Percentiles rank a stretch among this genome's conserved stretches.
These are phyloP conservation scores for Rhegmatorhina hoffmannsi DNA, from an alignment of 2,113 vertebrate species.

Conservation along the genomic window DNA sequence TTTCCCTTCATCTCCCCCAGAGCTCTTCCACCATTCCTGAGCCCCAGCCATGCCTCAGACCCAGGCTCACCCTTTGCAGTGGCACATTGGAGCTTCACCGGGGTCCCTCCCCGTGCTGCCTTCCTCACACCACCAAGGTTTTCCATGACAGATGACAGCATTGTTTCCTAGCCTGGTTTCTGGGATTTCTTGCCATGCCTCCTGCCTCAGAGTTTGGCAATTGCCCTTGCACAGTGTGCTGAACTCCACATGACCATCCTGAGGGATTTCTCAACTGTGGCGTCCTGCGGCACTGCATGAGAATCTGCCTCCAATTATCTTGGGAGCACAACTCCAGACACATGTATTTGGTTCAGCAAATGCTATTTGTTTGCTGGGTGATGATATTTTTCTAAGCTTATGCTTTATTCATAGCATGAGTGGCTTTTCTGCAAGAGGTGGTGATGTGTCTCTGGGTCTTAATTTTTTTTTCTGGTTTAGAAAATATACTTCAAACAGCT, in stretches of 20 bases:
- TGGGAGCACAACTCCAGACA: background rate
- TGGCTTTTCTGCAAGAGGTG: background rate
- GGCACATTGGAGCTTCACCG: background rate
- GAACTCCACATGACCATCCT: slow-evolving; percentile 14
- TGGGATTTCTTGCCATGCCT: background rate
- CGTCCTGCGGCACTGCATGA: rapidly evolving
- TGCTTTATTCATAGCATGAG: background rate
- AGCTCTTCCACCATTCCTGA: background rate
- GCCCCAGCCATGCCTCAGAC: background rate
- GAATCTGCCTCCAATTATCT: slow-evolving; percentile 24
- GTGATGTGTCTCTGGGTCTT: background rate
- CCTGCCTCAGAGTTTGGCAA: background rate
- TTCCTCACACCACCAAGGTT: rapidly evolving
- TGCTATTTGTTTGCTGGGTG: background rate
- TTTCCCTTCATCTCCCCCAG: rapidly evolving
- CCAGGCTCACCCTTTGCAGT: rapidly evolving
- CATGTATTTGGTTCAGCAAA: background rate
- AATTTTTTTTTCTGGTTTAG: background rate
- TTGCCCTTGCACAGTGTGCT: rapidly evolving
- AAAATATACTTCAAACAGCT: background rate
- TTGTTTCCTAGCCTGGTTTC: background rate
- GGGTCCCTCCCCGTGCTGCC: background rate
- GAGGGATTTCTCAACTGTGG: background rate
- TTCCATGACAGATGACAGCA: background rate
- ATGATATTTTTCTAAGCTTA: slow-evolving; percentile 38